A percentile compares a stretch with the other conserved stretches of the same genome.
Conservation (phyloP, 2,797 vertebrate species). For the Caiman crocodilus region DNA sequence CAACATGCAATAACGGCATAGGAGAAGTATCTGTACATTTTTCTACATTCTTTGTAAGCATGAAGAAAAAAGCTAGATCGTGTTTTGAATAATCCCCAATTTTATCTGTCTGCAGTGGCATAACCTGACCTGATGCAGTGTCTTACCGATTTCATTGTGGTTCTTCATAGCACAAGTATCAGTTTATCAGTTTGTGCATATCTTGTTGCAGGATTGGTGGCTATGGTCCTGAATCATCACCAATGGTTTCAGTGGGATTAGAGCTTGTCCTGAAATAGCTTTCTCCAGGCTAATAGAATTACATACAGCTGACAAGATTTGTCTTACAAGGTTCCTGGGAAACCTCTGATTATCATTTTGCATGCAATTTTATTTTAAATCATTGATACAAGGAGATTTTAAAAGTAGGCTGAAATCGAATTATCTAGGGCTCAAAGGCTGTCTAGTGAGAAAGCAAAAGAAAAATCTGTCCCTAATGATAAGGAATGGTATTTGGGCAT, state of each 20-base stretch:
- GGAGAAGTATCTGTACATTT: neutral
- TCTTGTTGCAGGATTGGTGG: neutral
- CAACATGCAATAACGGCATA: neutral
- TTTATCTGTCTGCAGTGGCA: rapidly evolving
- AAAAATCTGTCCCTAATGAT: neutral
- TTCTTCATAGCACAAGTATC: neutral
- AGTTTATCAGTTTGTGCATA: neutral
- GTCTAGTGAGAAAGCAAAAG: neutral
- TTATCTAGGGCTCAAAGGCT: neutral
- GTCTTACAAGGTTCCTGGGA: neutral
- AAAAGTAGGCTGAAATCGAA: neutral
- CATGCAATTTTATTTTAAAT: neutral
- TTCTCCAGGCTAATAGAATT: neutral
- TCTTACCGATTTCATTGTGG: rapidly evolving
- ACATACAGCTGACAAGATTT: neutral
- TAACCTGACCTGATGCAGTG: neutral
- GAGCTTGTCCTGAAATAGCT: neutral
- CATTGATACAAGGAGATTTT: neutral
- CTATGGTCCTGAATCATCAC: neutral
- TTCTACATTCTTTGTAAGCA: neutral
- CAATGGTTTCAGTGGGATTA: neutral
- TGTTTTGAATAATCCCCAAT: neutral
- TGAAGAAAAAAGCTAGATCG: neutral
- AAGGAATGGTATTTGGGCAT: neutral
- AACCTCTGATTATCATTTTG: neutral